phyloP scores from a whole-genome alignment of 2,888 invertebrate species.

The Agapostemon virescens region DNA sequence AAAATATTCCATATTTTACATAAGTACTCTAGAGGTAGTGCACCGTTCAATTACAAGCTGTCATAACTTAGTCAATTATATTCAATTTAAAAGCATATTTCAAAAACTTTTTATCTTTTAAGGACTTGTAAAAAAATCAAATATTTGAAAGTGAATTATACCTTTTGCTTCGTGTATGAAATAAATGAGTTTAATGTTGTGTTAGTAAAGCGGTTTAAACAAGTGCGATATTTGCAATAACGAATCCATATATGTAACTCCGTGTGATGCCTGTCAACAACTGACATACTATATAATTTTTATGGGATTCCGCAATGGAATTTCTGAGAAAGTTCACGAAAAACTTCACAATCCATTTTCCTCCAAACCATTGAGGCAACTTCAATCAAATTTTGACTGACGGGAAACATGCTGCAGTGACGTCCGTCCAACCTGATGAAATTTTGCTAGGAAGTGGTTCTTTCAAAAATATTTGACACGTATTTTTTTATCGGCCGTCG shows the following conservation, averaged over 20 bases:
- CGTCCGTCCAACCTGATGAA: neutral
- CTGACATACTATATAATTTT: neutral
- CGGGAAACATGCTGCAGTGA: neutral
- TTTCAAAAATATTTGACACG: neutral
- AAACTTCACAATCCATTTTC: neutral
- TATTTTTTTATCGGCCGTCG: neutral
- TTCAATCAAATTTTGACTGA: conserved; percentile 1
- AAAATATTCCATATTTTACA: too few relatives aligned
- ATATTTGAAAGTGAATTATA: too few relatives aligned
- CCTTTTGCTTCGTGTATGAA: too few relatives aligned
- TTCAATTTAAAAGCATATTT: too few relatives aligned
- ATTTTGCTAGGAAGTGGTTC: neutral
- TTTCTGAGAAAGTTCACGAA: neutral
- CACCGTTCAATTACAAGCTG: too few relatives aligned
- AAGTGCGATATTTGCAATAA: neutral
- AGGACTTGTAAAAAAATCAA: too few relatives aligned
- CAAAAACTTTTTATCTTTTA: too few relatives aligned
- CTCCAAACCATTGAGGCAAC: neutral
- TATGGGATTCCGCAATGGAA: neutral
- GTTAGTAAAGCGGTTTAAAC: too few relatives aligned
- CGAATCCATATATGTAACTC: neutral
- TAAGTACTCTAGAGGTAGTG: too few relatives aligned
- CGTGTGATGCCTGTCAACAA: neutral
- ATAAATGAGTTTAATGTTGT: too few relatives aligned
- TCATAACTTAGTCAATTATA: too few relatives aligned